A percentile compares a stretch with the other conserved stretches of the same genome.
phyloP scores from a whole-genome alignment of 2,888 invertebrate genomes.

The Zeuzera pyrina region DNA sequence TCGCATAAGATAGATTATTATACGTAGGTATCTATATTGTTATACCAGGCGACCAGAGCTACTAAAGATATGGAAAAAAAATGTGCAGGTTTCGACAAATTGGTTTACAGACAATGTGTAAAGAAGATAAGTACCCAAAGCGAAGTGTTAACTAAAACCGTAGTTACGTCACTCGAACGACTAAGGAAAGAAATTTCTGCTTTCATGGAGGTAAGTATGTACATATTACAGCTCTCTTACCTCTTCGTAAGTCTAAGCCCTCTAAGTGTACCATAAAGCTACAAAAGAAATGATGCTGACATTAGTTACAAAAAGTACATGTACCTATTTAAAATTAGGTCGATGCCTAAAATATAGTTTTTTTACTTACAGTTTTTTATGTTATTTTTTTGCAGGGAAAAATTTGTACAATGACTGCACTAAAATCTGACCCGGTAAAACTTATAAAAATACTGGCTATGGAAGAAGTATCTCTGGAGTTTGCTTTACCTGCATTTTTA shows the following conservation, averaged over 20 bases:
- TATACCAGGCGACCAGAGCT: conserved; percentile 35
- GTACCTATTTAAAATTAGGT: too few relatives aligned
- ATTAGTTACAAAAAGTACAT: too few relatives aligned
- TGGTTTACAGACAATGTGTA: conserved; percentile 32
- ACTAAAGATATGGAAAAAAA: conserved; percentile 25
- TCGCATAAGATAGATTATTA: too few relatives aligned
- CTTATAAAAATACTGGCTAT: conserved; percentile 38
- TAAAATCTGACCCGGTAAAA: conserved; percentile 36
- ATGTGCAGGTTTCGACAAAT: conserved; percentile 22
- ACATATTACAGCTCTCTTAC: too few relatives aligned
- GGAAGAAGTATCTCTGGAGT: conserved; percentile 39
- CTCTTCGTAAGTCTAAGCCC: too few relatives aligned
- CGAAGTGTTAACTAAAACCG: conserved; percentile 32
- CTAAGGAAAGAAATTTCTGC: conserved; percentile 27
- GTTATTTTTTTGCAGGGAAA: conserved; percentile 26
- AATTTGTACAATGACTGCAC: conserved; percentile 33
- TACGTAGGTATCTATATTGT: too few relatives aligned
- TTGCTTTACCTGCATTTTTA: conserved; percentile 44
- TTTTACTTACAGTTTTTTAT: too few relatives aligned
- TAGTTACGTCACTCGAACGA: conserved; percentile 29
- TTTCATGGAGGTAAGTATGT: conserved; percentile 32
- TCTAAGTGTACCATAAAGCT: too few relatives aligned
- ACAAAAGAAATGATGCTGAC: too few relatives aligned
- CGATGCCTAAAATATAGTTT: too few relatives aligned
- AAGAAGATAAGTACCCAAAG: conserved; percentile 29